A percentile compares a stretch with the other conserved stretches of the same genome.
Evolutionary conservation across 1,140 invertebrate genomes (phyloP).

Genomic region (Megalopta genalis): DNA sequence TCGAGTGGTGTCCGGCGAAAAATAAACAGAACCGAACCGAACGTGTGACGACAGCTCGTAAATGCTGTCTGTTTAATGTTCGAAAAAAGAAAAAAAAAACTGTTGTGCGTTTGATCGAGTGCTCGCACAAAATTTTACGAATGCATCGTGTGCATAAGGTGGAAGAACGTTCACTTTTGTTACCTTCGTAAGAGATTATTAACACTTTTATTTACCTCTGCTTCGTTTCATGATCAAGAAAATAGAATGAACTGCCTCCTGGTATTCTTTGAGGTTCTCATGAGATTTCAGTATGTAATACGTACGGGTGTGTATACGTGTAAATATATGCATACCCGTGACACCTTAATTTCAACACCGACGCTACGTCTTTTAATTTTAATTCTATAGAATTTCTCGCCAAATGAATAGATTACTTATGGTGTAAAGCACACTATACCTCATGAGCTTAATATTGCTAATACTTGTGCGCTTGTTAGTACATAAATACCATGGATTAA

Average conservation of each 20-base stretch:
- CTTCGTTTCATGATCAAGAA: not conserved
- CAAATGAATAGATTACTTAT: constrained; percentile 45
- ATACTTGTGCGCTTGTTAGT: constrained; percentile 62
- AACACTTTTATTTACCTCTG: too few species aligned
- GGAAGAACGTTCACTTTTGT: not conserved
- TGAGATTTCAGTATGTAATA: not conserved
- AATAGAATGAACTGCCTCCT: not conserved
- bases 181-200: not conserved
- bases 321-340: not conserved
- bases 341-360: not conserved
- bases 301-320: not conserved
- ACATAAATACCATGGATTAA: constrained; percentile 47
- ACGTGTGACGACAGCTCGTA: not conserved
- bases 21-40: not conserved
- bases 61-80: not conserved
- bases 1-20: constrained; percentile 37
- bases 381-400: constrained; percentile 23
- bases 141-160: not conserved
- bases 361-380: constrained; percentile 1
- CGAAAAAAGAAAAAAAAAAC: not conserved
- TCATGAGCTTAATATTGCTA: constrained; percentile 63
- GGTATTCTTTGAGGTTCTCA: not conserved
- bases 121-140: constrained; percentile 26
- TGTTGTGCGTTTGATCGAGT: not conserved
- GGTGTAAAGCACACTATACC: constrained; percentile 56